phyloP scores from a whole-genome alignment of 2,888 invertebrate genomes.

The Alloplasta piceator region DNA sequence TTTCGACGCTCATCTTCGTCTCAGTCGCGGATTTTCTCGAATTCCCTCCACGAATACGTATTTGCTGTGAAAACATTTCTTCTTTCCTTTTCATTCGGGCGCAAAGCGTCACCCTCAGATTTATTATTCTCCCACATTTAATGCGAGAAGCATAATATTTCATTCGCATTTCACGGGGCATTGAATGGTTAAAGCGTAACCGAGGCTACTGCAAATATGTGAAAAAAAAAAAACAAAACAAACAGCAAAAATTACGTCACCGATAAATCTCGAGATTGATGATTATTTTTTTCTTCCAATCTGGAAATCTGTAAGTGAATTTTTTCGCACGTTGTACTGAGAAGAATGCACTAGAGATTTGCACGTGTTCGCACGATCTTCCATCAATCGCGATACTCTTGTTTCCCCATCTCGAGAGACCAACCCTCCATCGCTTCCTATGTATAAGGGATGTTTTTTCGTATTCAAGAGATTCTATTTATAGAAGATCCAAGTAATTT shows the following conservation, averaged over 20 bases:
- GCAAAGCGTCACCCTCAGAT: background rate
- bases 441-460: background rate
- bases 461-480: background rate
- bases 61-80: no score
- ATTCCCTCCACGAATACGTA: background rate
- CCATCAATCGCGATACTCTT: slow-evolving; percentile 63
- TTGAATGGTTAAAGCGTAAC: slow-evolving; percentile 35
- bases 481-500: no score
- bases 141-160: slow-evolving; percentile 1
- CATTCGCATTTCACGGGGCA: slow-evolving; percentile 11
- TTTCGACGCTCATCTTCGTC: slow-evolving; percentile 27
- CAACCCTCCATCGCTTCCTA: no score
- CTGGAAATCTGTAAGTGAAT: slow-evolving; percentile 12
- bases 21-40: background rate
- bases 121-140: slow-evolving; percentile 3
- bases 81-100: no score
- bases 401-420: slow-evolving; percentile 47
- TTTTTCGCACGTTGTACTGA: slow-evolving; percentile 28
- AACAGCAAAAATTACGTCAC: slow-evolving; percentile 19
- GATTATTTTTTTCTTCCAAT: slow-evolving; percentile 17
- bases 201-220: slow-evolving; percentile 33
- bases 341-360: slow-evolving; percentile 73
- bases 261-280: slow-evolving; percentile 32
- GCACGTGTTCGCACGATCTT: slow-evolving; percentile 75
- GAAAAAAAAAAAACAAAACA: slow-evolving; percentile 12